These are phyloP conservation scores for Diorhabda elongata DNA, from an alignment of 1,140 invertebrate genomes.

Conservation along the genomic window DNA sequence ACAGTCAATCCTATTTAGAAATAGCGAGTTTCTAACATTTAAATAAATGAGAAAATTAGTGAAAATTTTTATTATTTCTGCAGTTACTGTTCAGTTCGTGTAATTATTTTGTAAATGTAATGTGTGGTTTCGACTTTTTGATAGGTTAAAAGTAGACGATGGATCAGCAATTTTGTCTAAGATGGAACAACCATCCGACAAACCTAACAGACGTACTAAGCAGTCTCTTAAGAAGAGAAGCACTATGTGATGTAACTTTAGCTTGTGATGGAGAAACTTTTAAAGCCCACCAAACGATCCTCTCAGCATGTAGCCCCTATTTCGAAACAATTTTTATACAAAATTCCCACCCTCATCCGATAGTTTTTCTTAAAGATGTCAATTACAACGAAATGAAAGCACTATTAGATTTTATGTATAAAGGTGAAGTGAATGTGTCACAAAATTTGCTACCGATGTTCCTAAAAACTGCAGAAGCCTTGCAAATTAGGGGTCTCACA, in stretches of 20 bases:
- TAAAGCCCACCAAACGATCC: conserved; percentile 89
- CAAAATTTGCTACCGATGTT: conserved; percentile 83
- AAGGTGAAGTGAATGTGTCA: conserved; percentile 84
- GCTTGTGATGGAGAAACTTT: conserved; percentile 88
- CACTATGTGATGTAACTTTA: conserved; percentile 87
- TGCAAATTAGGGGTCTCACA: conserved; percentile 85
- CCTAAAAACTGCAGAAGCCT: conserved; percentile 84
- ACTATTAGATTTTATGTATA: conserved; percentile 86
- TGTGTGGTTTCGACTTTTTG: conserved; percentile 17
- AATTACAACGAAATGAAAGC: conserved; percentile 82
- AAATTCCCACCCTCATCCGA: conserved; percentile 86
- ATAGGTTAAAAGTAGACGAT: conserved; percentile 55
- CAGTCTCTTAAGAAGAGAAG: conserved; percentile 78
- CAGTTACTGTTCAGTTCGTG: neutral
- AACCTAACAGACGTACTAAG: conserved; percentile 85
- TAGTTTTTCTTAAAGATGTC: conserved; percentile 88
- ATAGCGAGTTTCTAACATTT: too few relatives aligned
- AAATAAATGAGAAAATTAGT: too few relatives aligned
- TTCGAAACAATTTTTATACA: conserved; percentile 90
- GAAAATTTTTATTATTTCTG: neutral
- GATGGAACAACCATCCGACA: conserved; percentile 90
- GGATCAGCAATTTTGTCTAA: conserved; percentile 91
- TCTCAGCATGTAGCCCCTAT: conserved; percentile 91
- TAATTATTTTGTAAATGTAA: neutral
- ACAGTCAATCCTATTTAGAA: too few relatives aligned